Conservation (phyloP, 2,888 invertebrate species). For the Apotomis turbidana region DNA sequence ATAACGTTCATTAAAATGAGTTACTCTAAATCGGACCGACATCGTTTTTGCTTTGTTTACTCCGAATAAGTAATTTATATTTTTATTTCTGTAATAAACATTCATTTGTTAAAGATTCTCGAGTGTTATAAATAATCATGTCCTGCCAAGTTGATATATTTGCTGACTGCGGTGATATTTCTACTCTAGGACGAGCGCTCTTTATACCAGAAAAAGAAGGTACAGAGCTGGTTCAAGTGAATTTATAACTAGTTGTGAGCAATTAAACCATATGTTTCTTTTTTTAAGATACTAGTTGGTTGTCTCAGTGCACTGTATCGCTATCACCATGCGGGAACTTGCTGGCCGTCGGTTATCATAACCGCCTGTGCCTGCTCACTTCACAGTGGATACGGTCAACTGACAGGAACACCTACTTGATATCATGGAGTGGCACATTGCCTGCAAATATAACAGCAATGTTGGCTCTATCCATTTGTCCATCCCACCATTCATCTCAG, state of each 20-base stretch:
- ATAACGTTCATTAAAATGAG: not conserved
- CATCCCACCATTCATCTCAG: constrained; percentile 78
- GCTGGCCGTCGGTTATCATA: constrained; percentile 69
- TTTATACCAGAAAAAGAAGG: constrained; percentile 82
- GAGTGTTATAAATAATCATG: constrained; percentile 54
- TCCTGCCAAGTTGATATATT: constrained; percentile 86
- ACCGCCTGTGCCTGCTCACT: constrained; percentile 71
- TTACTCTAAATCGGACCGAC: not conserved
- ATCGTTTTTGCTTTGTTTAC: constrained; percentile 4
- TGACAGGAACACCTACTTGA: constrained; percentile 72
- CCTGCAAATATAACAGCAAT: constrained; percentile 69
- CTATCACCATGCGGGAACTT: constrained; percentile 76
- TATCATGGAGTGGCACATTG: constrained; percentile 78
- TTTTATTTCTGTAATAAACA: not conserved
- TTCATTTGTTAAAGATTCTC: constrained; percentile 3
- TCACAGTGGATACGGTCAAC: constrained; percentile 78
- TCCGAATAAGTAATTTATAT: not conserved
- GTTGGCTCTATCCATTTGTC: constrained; percentile 72
- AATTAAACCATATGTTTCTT: constrained; percentile 25
- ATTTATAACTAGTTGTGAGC: not conserved
- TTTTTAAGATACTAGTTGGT: constrained; percentile 73
- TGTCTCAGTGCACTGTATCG: constrained; percentile 73
- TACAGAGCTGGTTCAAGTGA: constrained; percentile 20
- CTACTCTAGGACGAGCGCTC: constrained; percentile 82
- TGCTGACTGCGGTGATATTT: constrained; percentile 85